Conservation (phyloP, 2,888 invertebrate species). For the Hesperia comma region DNA sequence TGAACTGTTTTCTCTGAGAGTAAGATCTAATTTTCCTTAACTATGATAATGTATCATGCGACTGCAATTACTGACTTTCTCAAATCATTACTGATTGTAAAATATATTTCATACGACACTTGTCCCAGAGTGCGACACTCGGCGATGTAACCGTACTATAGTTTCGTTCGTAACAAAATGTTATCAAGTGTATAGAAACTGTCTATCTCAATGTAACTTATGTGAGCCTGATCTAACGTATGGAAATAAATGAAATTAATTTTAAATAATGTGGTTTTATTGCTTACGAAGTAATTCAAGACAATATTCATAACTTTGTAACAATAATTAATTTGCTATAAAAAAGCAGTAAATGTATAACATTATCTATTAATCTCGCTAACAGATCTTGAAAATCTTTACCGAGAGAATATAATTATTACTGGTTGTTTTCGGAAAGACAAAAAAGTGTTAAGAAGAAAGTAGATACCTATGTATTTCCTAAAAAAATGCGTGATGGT, state of each 20-base stretch:
- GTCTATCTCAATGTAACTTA: slow-evolving; percentile 51
- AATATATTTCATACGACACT: slow-evolving; percentile 19
- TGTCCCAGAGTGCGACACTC: slow-evolving; percentile 7
- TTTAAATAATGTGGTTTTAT: slow-evolving; percentile 42
- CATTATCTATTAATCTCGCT: too few species aligned
- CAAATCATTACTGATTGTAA: slow-evolving; percentile 15
- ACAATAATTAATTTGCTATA: too few species aligned
- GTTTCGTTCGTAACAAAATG: slow-evolving; percentile 42
- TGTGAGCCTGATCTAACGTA: slow-evolving; percentile 47
- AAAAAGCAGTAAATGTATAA: too few species aligned
- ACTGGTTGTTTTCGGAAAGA: too few species aligned
- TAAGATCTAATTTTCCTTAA: too few species aligned
- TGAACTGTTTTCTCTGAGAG: too few species aligned
- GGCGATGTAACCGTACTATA: slow-evolving; percentile 25
- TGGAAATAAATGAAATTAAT: slow-evolving; percentile 54
- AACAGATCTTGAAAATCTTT: too few species aligned
- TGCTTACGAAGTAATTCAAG: slow-evolving; percentile 16
- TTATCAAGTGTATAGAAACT: slow-evolving; percentile 41
- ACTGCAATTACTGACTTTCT: background rate
- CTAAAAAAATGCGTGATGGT: too few species aligned
- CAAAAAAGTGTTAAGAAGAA: too few species aligned
- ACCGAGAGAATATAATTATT: too few species aligned
- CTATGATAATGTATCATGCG: background rate
- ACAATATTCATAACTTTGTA: too few species aligned
- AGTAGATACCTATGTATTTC: too few species aligned